These are phyloP conservation scores for Ranitomeya variabilis DNA, from an alignment of 2,113 vertebrate species.

Conservation along the genomic window DNA sequence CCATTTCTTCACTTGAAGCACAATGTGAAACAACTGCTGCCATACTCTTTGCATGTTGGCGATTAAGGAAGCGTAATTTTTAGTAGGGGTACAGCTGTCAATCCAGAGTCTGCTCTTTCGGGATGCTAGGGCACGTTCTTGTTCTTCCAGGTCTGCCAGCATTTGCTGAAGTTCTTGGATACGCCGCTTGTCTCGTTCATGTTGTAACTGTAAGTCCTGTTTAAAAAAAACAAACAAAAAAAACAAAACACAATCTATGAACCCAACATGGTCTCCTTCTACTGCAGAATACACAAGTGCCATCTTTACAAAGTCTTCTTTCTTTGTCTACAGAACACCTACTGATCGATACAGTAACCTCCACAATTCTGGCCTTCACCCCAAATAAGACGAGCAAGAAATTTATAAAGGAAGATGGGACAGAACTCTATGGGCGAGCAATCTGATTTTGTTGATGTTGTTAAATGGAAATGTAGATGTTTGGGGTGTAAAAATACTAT, in stretches of 20 bases:
- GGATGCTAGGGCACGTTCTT: slow-evolving; percentile 66
- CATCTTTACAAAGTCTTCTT: not conserved
- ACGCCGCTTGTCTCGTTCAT: slow-evolving; percentile 79
- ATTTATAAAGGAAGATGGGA: not conserved
- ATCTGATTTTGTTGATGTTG: no score
- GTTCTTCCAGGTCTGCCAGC: slow-evolving; percentile 71
- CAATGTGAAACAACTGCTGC: slow-evolving; percentile 71
- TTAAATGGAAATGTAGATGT: no score
- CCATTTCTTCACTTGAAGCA: slow-evolving; percentile 63
- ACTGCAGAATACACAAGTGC: not conserved
- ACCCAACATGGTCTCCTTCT: not conserved
- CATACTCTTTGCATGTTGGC: slow-evolving; percentile 70
- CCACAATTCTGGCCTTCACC: not conserved
- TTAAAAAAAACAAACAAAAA: slow-evolving; percentile 60
- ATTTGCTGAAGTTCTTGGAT: slow-evolving; percentile 81
- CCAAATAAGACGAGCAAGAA: not conserved
- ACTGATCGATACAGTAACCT: no score
- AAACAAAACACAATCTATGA: not conserved
- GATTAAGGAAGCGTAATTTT: not conserved
- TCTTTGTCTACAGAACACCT: no score
- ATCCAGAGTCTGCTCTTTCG: not conserved
- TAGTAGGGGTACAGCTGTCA: slow-evolving; percentile 18
- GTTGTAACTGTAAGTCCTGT: slow-evolving; percentile 79
- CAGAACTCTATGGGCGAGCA: not conserved
- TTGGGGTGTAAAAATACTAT: no score